These are phyloP conservation scores for Sardinella longiceps DNA, from an alignment of 2,797 vertebrate species.

Conservation along the genomic window DNA sequence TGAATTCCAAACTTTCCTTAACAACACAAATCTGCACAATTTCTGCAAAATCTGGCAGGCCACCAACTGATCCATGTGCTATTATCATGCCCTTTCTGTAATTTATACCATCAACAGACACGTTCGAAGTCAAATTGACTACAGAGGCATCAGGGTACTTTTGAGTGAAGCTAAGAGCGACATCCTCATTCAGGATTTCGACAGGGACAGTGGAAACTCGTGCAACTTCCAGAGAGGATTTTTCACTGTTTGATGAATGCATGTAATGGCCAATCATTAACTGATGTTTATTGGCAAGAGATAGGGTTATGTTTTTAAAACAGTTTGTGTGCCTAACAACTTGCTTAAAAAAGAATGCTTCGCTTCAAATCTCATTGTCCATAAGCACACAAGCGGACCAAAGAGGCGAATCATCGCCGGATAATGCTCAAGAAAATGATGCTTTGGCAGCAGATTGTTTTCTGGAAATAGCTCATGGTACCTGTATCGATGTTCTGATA, in stretches of 20 bases:
- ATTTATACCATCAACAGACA: not conserved
- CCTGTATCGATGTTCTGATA: not conserved
- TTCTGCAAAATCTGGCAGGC: no score
- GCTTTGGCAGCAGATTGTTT: not conserved
- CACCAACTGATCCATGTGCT: no score
- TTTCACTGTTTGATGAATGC: not conserved
- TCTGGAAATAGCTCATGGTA: not conserved
- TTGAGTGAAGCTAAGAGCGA: not conserved
- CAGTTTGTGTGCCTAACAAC: not conserved
- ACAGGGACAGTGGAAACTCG: not conserved
- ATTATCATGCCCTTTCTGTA: not conserved
- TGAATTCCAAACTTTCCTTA: no score
- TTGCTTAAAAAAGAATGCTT: not conserved
- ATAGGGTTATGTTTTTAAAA: not conserved
- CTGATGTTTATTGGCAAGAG: not conserved
- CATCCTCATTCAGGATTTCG: not conserved
- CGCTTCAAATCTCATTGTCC: not conserved
- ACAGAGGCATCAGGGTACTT: not conserved
- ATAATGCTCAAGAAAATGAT: not conserved
- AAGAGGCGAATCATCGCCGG: not conserved
- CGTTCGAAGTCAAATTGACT: not conserved
- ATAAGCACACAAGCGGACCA: not conserved
- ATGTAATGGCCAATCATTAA: not conserved
- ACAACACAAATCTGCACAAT: no score
- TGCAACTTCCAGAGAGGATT: not conserved